These are phyloP conservation scores for Lampris incognitus DNA, from an alignment of 2,113 vertebrate genomes.

Conservation along the genomic window DNA sequence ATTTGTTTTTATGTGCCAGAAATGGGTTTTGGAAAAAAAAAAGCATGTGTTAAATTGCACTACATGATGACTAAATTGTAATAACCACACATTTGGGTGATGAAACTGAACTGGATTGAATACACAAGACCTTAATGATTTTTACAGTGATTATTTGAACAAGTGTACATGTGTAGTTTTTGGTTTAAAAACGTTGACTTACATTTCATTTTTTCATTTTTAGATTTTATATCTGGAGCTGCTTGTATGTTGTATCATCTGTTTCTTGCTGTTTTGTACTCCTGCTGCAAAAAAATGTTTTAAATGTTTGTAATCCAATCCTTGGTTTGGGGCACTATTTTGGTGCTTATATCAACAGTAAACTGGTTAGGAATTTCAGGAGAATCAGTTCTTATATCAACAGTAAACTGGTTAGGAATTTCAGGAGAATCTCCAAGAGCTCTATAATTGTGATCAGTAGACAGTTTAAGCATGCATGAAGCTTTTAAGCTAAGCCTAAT, in stretches of 20 bases:
- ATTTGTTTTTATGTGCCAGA: slow-evolving; percentile 41
- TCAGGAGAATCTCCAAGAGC: not conserved
- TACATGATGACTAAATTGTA: not conserved
- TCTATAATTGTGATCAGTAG: not conserved
- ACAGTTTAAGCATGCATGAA: no score
- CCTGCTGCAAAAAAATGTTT: not conserved
- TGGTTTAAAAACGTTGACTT: slow-evolving; percentile 2
- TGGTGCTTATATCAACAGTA: not conserved
- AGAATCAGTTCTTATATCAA: not conserved
- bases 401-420: not conserved
- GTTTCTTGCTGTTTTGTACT: slow-evolving; percentile 22
- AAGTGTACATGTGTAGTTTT: not conserved
- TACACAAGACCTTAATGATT: not conserved
- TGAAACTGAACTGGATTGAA: not conserved
- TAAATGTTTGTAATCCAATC: no score
- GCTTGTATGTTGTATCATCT: not conserved
- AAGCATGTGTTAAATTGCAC: not conserved
- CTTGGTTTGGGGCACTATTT: no score
- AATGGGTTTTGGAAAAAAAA: not conserved
- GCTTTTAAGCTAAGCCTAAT: no score
- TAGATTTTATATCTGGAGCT: slow-evolving; percentile 7
- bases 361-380: not conserved
- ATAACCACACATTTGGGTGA: not conserved
- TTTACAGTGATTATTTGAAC: slow-evolving; percentile 28
- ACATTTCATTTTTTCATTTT: not conserved